A percentile compares a stretch with the other conserved stretches of the same genome.
phyloP scores from a whole-genome alignment of 2,888 invertebrate genomes.

The Hypsopygia costalis region DNA sequence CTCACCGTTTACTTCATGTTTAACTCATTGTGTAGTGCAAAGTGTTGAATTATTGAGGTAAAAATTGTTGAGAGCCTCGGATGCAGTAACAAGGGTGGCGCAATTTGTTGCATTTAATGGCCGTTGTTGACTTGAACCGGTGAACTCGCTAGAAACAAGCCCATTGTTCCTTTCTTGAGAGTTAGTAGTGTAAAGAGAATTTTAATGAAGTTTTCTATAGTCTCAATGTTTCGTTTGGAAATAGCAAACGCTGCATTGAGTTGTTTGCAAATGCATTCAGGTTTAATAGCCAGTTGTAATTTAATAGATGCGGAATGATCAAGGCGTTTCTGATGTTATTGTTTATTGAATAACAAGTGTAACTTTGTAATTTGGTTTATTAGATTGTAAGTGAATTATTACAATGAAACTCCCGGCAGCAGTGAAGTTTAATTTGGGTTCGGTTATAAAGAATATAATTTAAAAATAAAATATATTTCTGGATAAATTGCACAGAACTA shows the following conservation, averaged over 20 bases:
- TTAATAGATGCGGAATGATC: no score
- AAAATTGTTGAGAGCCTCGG: not conserved
- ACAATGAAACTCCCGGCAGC: no score
- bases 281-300: no score
- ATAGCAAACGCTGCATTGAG: not conserved
- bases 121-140: slow-evolving; percentile 1
- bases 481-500: no score
- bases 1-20: not conserved
- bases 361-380: no score
- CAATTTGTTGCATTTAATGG: slow-evolving; percentile 2
- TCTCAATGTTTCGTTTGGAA: not conserved
- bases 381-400: no score
- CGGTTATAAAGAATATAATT: no score
- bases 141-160: not conserved
- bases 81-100: not conserved
- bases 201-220: slow-evolving; percentile 2
- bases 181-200: slow-evolving; percentile 1
- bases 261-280: not conserved
- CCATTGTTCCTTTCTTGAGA: not conserved
- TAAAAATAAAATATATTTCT: no score
- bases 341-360: no score
- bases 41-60: not conserved
- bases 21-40: not conserved
- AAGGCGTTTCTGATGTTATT: no score
- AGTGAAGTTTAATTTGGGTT: no score